phyloP scores from a whole-genome alignment of 2,113 vertebrate species.

The Pholis gunnellus region DNA sequence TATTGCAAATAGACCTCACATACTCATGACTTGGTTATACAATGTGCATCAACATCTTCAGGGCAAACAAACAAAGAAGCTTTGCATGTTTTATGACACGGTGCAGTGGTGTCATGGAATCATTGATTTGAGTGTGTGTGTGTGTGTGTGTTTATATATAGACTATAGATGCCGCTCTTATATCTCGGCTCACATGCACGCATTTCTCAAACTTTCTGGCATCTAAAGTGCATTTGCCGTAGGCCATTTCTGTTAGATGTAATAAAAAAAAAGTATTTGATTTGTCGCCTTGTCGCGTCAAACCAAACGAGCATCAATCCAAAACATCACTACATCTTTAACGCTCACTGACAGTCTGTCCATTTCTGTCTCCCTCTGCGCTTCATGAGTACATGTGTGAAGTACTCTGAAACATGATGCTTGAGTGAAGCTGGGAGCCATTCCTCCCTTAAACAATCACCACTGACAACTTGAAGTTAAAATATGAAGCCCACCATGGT shows the following conservation, averaged over 20 bases:
- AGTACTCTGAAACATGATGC: neutral
- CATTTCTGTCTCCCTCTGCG: constrained; percentile 1
- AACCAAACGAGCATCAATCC: constrained; percentile 19
- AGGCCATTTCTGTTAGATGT: neutral
- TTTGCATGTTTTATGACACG: too few species aligned
- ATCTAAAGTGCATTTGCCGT: constrained; percentile 1
- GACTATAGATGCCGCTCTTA: neutral
- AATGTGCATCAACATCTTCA: neutral
- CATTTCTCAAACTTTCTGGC: constrained; percentile 5
- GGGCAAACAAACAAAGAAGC: too few species aligned
- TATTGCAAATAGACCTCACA: neutral
- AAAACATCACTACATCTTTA: constrained; percentile 7
- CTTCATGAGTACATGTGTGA: constrained; percentile 5
- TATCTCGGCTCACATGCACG: constrained; percentile 5
- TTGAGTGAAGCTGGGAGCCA: neutral
- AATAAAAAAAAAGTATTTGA: neutral
- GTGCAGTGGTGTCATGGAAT: constrained; percentile 10
- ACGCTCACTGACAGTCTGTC: constrained; percentile 16
- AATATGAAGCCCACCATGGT: constrained; percentile 11
- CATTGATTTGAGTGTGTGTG: neutral
- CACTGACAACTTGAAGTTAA: neutral
- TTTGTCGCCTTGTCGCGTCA: constrained; percentile 31
- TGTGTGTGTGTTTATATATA: too few species aligned
- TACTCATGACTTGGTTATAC: constrained; percentile 3
- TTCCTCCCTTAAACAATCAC: neutral